phyloP scores from a whole-genome alignment of 1,140 invertebrate species.

The Hesperophylax magnus region DNA sequence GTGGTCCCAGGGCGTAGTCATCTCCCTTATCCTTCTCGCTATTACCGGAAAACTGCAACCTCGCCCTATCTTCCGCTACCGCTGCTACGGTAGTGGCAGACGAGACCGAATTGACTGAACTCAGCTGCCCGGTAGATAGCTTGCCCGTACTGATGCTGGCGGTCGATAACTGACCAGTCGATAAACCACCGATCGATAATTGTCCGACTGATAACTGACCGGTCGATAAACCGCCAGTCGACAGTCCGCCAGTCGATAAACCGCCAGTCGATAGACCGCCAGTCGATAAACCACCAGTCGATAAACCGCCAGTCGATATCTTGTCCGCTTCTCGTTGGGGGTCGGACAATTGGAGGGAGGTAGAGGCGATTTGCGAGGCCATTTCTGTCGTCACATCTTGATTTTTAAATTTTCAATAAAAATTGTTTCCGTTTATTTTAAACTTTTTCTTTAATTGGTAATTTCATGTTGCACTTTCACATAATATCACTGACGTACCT shows the following conservation, averaged over 20 bases:
- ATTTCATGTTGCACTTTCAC: not conserved
- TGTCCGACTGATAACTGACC: slow-evolving; percentile 46
- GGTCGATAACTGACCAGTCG: not conserved
- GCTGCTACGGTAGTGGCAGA: slow-evolving; percentile 53
- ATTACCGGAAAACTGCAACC: slow-evolving; percentile 12
- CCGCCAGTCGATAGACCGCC: slow-evolving; percentile 29
- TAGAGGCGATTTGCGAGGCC: slow-evolving; percentile 35
- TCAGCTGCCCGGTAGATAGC: slow-evolving; percentile 41
- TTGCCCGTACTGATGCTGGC: slow-evolving; percentile 35
- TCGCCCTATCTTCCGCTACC: slow-evolving; percentile 41
- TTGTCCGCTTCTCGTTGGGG: slow-evolving; percentile 51
- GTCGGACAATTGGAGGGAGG: slow-evolving; percentile 50
- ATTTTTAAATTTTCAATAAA: not conserved
- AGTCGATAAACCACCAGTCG: slow-evolving; percentile 42
- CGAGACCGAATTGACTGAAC: slow-evolving; percentile 51
- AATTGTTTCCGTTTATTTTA: not conserved
- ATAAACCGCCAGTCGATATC: slow-evolving; percentile 52
- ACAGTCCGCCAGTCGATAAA: slow-evolving; percentile 42
- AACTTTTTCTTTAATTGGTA: not conserved
- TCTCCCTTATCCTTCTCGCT: slow-evolving; percentile 62
- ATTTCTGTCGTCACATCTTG: slow-evolving; percentile 45
- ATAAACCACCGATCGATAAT: not conserved
- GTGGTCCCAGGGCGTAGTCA: slow-evolving; percentile 80
- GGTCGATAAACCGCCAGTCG: not conserved
- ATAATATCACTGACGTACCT: not conserved